Base-by-base conservation (phyloP, 2,797 vertebrate genomes). In the Pseudochromis fuscus region DNA sequence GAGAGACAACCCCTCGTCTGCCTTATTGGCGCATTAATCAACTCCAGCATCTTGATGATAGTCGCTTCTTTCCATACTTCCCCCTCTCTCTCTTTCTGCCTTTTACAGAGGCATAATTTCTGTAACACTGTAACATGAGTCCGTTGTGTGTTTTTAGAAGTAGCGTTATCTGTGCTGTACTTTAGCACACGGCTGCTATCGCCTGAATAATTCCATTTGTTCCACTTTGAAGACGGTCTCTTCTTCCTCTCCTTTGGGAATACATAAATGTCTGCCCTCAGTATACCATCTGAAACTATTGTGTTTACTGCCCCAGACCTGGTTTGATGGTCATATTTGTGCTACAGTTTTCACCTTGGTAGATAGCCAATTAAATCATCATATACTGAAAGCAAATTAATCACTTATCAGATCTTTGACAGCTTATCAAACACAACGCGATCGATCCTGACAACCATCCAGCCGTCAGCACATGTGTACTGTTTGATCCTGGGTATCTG, bases 201-300 rank as follows among this genome's bases (percentile, higher is more conserved):
- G 87, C 66, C 66, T 79, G 67, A 91, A 88, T 84, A 87, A 88
- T 92, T 89, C 78, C 64, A 56, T 89, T 87, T 87, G 72, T 90
- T 89, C 74, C 65, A 78, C 83, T 87, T 86, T 87, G 67, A 88
- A 88, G 59, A 87, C 64, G 44, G 24, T 66, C 38, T 70, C 56
- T 61, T 63, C 79, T 49, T 81, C 12, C 40, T 72, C 24, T 49
- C 38, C 57, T 78, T 56, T 73, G 49, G 56, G 38, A 80, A 72
- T 48, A 56, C 75, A 62, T 56, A 63, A 68, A 86, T 72, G 62
- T 77, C 56, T 89, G 72, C 75, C 68, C 61, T 79, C 82, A 74
- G 65, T 76, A 15, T 53, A 3, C 51, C 53, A 28, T 79, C 53
- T 52, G 45, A 60, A 61, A 51, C 50, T 40, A 59, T 80, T 60